Percentiles rank a stretch among this genome's conserved stretches.
phyloP scores from a whole-genome alignment of 2,113 vertebrate species.

The Lycocorax pyrrhopterus region DNA sequence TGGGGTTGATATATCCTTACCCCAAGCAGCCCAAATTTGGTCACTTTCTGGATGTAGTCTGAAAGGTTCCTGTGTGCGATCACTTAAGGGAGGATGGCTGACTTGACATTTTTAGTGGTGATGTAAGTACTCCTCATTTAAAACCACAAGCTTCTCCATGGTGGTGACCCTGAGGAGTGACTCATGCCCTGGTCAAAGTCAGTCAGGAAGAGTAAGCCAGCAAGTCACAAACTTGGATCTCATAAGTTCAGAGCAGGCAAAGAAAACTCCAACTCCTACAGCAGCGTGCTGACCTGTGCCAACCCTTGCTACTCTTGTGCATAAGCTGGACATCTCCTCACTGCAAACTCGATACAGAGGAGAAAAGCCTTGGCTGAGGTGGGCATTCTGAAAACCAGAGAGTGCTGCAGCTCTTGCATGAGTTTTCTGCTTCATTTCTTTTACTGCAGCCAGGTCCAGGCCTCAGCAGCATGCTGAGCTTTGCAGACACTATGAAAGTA shows the following conservation, averaged over 20 bases:
- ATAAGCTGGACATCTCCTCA: not conserved
- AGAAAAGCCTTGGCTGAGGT: not conserved
- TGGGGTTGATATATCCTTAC: not conserved
- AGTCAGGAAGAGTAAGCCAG: not conserved
- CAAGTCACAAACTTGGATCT: not conserved
- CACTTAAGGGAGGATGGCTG: not conserved
- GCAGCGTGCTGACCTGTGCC: not conserved
- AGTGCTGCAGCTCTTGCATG: not conserved
- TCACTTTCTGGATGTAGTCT: not conserved
- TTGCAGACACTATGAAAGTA: not conserved
- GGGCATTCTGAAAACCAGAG: not conserved
- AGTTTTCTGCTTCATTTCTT: not conserved
- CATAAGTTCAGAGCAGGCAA: not conserved
- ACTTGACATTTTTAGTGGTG: not conserved
- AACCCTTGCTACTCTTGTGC: not conserved
- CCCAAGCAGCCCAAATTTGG: not conserved
- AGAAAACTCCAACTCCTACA: not conserved
- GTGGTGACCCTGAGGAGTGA: not conserved
- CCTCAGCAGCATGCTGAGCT: not conserved
- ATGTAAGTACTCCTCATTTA: not conserved
- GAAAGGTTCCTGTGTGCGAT: not conserved
- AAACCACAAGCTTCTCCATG: not conserved
- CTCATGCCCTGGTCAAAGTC: not conserved
- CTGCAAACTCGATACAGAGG: not conserved
- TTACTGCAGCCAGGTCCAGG: not conserved